Base-by-base conservation (phyloP, 2,888 invertebrate species). In the Galeruca laticollis region DNA sequence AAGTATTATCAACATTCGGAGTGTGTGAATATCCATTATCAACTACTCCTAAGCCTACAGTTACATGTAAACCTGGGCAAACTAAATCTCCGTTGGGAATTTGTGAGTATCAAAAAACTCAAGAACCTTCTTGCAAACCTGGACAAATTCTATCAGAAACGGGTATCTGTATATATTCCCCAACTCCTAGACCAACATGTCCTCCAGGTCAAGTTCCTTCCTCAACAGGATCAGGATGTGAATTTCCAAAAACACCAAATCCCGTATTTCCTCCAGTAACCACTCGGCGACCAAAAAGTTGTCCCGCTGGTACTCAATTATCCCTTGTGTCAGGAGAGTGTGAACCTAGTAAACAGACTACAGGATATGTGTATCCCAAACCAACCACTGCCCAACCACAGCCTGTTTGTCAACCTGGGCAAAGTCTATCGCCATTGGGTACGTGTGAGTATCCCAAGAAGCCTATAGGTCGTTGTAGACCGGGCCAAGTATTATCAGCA, bases 381-480 rank as follows among this genome's bases (percentile, higher is more conserved):
- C 69, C 49, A 6, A 43, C n/a, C n/a, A 43, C 43, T 43, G 2
- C 43, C 43, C 51, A 10, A 47, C 71, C 70, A 67, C 52, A 11
- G 6, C 56, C 8, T 33, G 40, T 59, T 43, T 73, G 73, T 59
- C 47, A 35, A 37, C 70, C 70, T 18, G 73, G 68, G 9, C 68
- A 68, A 62, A 51, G 68, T 5, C 35, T 56, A n/a, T 51, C 52
- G 13, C 60, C 61, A 9, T 40, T 54, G 20, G 73, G 74, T 10
- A 31, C 37, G 18, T 74, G 74, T 65, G 60, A 43, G 20, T 64
- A 69, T 68, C 69, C 73, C 15, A 52, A 54, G 52, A 69, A 60
- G 26, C 71, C 74, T 40, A 78, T 82, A 82, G 84, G 84, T 80
- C n/a, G 43, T 37, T 85, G 51, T 85, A 85, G 73, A 84, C 85